A percentile compares a stretch with the other conserved stretches of the same genome.
These are phyloP conservation scores for Malurus melanocephalus DNA, from an alignment of 2,113 vertebrate species.

Conservation along the genomic window DNA sequence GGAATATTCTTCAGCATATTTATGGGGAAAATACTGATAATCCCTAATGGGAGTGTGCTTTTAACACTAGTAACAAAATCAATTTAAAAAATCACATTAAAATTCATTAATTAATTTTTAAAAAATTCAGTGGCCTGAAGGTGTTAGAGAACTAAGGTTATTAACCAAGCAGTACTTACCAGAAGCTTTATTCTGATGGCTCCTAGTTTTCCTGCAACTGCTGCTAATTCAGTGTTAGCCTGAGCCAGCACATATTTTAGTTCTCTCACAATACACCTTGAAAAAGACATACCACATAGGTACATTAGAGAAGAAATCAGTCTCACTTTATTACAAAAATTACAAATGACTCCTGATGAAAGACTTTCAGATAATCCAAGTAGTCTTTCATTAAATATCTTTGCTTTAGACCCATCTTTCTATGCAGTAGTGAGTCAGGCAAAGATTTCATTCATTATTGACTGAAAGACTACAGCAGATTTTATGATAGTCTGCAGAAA, in stretches of 20 bases:
- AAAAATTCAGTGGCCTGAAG: neutral
- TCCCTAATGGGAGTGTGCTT: neutral
- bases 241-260: conserved; percentile 75
- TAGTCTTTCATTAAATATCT: neutral
- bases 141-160: neutral
- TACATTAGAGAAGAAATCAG: neutral
- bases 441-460: neutral
- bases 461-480: neutral
- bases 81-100: neutral
- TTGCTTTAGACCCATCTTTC: neutral
- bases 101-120: neutral
- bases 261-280: conserved; percentile 80
- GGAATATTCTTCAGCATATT: neutral
- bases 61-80: neutral
- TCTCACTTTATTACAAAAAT: neutral
- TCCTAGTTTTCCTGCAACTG: conserved; percentile 74
- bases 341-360: neutral
- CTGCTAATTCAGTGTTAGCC: conserved; percentile 76
- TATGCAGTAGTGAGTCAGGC: neutral
- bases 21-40: neutral
- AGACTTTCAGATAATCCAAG: neutral
- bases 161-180: conserved; percentile 55
- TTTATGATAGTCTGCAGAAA: neutral
- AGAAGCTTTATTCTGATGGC: conserved; percentile 76
- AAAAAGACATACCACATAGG: neutral